Base-by-base conservation (phyloP, 35 echinoderm and acorn worm species). In the Anneissia japonica region DNA sequence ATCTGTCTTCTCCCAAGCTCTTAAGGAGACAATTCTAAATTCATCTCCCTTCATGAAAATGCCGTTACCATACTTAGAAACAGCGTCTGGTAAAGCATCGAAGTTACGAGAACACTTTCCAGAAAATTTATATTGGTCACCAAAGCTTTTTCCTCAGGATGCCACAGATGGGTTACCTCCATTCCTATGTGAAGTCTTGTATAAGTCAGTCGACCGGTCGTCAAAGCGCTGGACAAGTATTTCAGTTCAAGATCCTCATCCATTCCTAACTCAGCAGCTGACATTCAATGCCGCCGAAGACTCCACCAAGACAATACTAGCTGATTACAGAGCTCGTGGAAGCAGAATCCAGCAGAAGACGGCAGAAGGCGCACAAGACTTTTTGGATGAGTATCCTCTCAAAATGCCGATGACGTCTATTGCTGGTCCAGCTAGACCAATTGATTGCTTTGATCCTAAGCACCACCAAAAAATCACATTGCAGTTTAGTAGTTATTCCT, bases 401-500 rank as follows among this genome's bases (percentile, higher is more conserved):
- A 39, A 83, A 17, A 34, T 21, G 6, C 0, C 36, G 19, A 74
- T 43, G 30, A 34, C 0, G 17, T 14, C 34, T 33, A 43, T 30
- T 28, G 30, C 32, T 19, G 75, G 80, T 37, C 37, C 38, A 1
- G 80, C 74, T 34, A 76, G 79, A 0, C 35, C 56, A 31, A 32
- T 84, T 14, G 95, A 97, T 38, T 98, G 91, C 73, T 36, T 98
- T 30, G 95, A 98, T 81, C 86, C 88, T 14, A 89, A 91, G 45
- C 82, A 35, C 29, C 95, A 98, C 46, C 95, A 98, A 77, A 84
- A 82, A 77, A 88, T 99, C 1, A 74, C 46, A 0, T 77, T 94
- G 26, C 92, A 91, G 84, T 99, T 99, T 82, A 90, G 92, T 35
- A 99, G 92, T 77, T 91, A 89, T 39, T 99, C 96, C 0, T 76